Evolutionary conservation across 2,797 vertebrate genomes (phyloP).

Genomic region (Clarias pachynema): DNA sequence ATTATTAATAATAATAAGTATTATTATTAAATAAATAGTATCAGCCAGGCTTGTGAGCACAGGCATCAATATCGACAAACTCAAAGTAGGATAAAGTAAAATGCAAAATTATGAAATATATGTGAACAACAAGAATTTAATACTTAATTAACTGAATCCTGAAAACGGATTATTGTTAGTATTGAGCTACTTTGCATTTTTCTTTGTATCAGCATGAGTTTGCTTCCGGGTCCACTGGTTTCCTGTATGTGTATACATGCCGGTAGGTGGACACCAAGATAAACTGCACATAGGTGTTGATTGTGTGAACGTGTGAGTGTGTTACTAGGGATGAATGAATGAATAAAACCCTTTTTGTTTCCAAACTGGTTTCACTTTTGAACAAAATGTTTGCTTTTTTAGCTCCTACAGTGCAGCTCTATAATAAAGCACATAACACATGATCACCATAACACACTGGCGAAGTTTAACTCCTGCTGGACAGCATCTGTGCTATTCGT

Average conservation of each 20-base stretch:
- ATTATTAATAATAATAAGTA: no score
- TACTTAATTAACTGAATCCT: neutral
- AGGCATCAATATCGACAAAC: neutral
- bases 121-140: neutral
- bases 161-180: neutral
- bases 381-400: neutral
- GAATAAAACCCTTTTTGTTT: neutral
- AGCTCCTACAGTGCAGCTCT: neutral
- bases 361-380: neutral
- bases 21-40: neutral
- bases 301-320: neutral
- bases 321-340: neutral
- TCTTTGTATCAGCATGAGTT: neutral
- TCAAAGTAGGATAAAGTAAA: neutral
- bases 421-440: neutral
- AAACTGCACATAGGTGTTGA: neutral
- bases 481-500: neutral
- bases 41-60: neutral
- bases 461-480: neutral
- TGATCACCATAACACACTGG: neutral
- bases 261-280: neutral
- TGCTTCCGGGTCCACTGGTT: neutral
- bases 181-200: neutral
- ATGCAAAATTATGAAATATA: neutral
- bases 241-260: neutral